These are phyloP conservation scores for Zoroaster sp. DNA, from an alignment of 53 echinoderm and acorn worm species.

Conservation along the genomic window DNA sequence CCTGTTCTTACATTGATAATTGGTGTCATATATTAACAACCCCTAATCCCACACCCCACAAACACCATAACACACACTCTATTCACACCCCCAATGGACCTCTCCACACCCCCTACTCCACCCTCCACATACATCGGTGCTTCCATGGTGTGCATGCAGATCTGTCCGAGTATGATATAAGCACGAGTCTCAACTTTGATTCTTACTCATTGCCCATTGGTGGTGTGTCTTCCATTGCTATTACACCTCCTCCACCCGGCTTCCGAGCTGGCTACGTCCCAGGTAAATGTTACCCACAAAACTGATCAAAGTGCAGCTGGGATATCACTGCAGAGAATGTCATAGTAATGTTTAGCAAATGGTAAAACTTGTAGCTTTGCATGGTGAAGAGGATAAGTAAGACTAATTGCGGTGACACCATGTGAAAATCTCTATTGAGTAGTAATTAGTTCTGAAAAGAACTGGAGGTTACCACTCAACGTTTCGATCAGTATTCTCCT, in stretches of 20 bases:
- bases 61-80: background rate
- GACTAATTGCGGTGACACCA: too few relatives aligned
- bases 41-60: background rate
- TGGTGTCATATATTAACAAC: background rate
- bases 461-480: too few relatives aligned
- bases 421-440: too few relatives aligned
- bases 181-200: conserved; percentile 79
- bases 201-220: conserved; percentile 72
- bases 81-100: background rate
- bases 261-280: conserved; percentile 66
- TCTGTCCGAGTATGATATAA: conserved; percentile 53
- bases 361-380: too few relatives aligned
- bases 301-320: background rate
- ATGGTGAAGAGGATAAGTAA: too few relatives aligned
- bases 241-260: conserved; percentile 78
- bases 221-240: conserved; percentile 14
- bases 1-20: background rate
- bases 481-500: too few relatives aligned
- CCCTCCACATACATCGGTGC: background rate
- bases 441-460: too few relatives aligned
- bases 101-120: background rate
- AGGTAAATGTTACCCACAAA: conserved; percentile 64
- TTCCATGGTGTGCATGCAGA: conserved; percentile 30
- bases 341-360: too few relatives aligned
- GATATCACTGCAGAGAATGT: too few relatives aligned